Evolutionary conservation across 2,797 vertebrate species (phyloP).

Genomic region (Danio aesculapii): DNA sequence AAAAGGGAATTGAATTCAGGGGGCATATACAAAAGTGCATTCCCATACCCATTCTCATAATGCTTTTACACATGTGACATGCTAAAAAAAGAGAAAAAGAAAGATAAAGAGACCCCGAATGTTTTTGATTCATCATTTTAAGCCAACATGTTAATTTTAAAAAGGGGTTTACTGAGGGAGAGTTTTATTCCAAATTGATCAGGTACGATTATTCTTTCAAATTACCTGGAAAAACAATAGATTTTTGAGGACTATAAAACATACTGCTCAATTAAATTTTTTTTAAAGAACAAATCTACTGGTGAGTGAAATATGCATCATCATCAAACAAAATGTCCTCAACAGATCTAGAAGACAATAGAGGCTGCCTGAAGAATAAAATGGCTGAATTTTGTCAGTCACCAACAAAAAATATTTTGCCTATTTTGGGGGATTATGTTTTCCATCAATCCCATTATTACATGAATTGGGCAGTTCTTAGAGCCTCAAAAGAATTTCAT

Average conservation of each 20-base stretch:
- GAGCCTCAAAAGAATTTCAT: neutral
- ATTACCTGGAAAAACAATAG: neutral
- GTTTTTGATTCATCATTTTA: slow-evolving; percentile 10
- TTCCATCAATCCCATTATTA: neutral
- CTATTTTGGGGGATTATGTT: neutral
- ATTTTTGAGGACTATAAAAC: neutral
- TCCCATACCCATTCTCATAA: slow-evolving; percentile 17
- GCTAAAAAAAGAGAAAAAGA: neutral
- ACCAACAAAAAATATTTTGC: neutral
- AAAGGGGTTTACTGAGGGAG: neutral
- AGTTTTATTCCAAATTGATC: slow-evolving; percentile 1
- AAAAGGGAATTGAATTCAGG: slow-evolving; percentile 49
- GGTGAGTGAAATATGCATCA: neutral
- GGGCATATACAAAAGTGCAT: slow-evolving; percentile 47
- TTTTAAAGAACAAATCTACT: neutral
- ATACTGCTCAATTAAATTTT: neutral
- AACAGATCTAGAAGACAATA: slow-evolving; percentile 66
- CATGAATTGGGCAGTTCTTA: neutral
- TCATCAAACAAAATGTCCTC: slow-evolving; percentile 48
- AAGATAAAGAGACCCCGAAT: neutral
- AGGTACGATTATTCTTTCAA: slow-evolving; percentile 9
- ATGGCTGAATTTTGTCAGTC: neutral
- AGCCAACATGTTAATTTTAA: neutral
- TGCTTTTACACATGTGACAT: neutral
- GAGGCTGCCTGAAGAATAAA: slow-evolving; percentile 30